A percentile compares a stretch with the other conserved stretches of the same genome.
Conservation (phyloP, 2,888 invertebrate species). For the Habrosyne pyritoides region DNA sequence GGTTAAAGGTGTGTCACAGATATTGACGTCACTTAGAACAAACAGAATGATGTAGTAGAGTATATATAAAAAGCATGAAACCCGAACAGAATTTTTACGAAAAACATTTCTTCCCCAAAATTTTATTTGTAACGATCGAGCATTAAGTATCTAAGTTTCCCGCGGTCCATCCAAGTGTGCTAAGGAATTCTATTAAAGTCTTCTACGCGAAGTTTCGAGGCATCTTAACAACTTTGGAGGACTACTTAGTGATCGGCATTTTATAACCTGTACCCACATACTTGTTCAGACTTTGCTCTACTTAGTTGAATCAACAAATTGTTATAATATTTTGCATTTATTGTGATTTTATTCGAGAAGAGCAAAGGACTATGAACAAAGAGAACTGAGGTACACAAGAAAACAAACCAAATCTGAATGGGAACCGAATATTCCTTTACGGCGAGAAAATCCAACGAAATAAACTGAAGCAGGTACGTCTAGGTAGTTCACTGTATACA, state of each 20-base stretch:
- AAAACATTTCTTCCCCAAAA: neutral
- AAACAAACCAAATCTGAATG: neutral
- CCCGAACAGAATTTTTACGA: neutral
- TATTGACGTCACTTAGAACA: neutral
- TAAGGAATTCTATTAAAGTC: constrained; percentile 66
- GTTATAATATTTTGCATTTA: constrained; percentile 7
- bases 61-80: neutral
- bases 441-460: constrained; percentile 1
- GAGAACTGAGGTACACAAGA: neutral
- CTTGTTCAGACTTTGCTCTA: constrained; percentile 14
- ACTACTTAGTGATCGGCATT: constrained; percentile 49
- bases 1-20: neutral
- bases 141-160: constrained; percentile 32
- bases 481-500: constrained; percentile 11
- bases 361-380: neutral
- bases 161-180: constrained; percentile 34
- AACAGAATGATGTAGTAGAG: neutral
- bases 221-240: constrained; percentile 62
- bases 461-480: constrained; percentile 23
- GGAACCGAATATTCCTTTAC: neutral
- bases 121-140: constrained; percentile 26
- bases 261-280: constrained; percentile 38
- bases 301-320: constrained; percentile 22
- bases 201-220: constrained; percentile 52
- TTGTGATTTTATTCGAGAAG: neutral